Evolutionary conservation across 2,113 vertebrate genomes (phyloP).

Genomic region (Xyliphius kryptos): DNA sequence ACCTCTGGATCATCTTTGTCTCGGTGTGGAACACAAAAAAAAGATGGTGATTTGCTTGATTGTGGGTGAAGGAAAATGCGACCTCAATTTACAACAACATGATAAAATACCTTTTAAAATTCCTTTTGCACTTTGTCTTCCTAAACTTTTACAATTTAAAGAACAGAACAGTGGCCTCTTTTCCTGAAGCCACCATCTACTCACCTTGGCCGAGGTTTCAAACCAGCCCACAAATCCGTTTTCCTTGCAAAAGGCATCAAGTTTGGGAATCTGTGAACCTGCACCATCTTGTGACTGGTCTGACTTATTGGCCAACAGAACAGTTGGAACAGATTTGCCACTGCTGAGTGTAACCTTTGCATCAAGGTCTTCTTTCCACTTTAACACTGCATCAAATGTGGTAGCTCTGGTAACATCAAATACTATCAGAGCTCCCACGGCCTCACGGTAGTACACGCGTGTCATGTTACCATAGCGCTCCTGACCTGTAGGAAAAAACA

Average conservation of each 20-base stretch:
- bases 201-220: constrained; percentile 73
- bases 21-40: background rate
- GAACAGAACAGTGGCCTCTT: no score
- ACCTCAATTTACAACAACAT: constrained; percentile 5
- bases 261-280: constrained; percentile 62
- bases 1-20: background rate
- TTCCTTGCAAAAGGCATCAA: constrained; percentile 65
- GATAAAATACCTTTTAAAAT: background rate
- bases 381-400: constrained; percentile 70
- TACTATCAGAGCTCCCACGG: constrained; percentile 72
- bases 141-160: background rate
- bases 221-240: constrained; percentile 69
- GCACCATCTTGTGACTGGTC: constrained; percentile 63
- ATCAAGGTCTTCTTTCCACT: constrained; percentile 77
- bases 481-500: constrained; percentile 56
- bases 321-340: constrained; percentile 64
- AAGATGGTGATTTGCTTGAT: background rate
- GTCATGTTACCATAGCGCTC: constrained; percentile 81
- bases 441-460: constrained; percentile 74
- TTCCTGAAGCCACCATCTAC: background rate
- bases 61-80: background rate
- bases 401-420: constrained; percentile 72
- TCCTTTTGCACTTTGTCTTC: background rate
- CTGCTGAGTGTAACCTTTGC: constrained; percentile 67
- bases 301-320: constrained; percentile 72